A percentile compares a stretch with the other conserved stretches of the same genome.
These are phyloP conservation scores for Trimorus sp. DNA, from an alignment of 2,888 invertebrate genomes.

Conservation along the genomic window DNA sequence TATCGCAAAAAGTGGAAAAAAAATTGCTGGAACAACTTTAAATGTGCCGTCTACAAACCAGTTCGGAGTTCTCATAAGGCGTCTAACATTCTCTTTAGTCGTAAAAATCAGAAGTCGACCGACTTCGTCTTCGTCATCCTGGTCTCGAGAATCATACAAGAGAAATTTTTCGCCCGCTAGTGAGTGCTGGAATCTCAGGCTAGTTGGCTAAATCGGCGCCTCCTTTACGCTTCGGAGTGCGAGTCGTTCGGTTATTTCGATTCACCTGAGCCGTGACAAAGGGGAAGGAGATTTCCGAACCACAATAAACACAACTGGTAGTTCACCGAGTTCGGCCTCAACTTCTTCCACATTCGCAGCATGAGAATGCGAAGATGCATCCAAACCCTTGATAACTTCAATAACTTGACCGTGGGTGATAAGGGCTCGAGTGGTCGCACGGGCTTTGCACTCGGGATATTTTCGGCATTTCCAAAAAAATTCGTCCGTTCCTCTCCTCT, in stretches of 20 bases:
- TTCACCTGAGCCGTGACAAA: too few relatives aligned
- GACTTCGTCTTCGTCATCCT: too few relatives aligned
- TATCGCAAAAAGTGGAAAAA: too few relatives aligned
- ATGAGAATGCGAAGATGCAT: neutral
- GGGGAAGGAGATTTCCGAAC: too few relatives aligned
- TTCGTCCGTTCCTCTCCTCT: constrained; percentile 9
- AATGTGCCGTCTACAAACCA: constrained; percentile 1
- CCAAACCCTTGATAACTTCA: neutral
- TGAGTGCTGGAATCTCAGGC: neutral
- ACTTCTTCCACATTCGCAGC: constrained; percentile 11
- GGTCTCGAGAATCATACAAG: too few relatives aligned
- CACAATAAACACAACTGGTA: neutral
- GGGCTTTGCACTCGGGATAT: constrained; percentile 5
- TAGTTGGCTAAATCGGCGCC: too few relatives aligned
- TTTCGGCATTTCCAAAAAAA: constrained; percentile 29
- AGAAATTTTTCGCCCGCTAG: constrained; percentile 3
- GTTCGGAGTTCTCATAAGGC: too few relatives aligned
- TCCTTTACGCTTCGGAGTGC: too few relatives aligned
- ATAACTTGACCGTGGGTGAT: neutral
- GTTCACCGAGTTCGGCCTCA: neutral
- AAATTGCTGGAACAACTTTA: too few relatives aligned
- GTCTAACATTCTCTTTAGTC: too few relatives aligned
- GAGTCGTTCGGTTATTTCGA: too few relatives aligned
- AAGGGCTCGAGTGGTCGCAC: constrained; percentile 5
- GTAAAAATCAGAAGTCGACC: too few relatives aligned